Evolutionary conservation across 2,888 invertebrate species (phyloP), one percentile per base, ranked within the genome.

Genomic region (Halictus ligatus): DNA sequence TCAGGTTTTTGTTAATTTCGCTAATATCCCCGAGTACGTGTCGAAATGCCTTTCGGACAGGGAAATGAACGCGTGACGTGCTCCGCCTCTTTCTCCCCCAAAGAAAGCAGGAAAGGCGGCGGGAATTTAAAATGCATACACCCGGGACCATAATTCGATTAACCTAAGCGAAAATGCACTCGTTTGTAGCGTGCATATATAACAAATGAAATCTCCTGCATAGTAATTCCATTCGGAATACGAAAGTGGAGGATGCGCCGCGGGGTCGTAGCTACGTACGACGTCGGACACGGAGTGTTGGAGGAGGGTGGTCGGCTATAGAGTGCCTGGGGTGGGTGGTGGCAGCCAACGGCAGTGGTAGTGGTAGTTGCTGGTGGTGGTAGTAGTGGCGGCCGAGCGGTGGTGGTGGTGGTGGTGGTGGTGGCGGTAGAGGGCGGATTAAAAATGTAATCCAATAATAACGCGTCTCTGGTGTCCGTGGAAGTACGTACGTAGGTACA

Each of bases 371-470:
- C 54, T 54, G 89, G 79, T 79, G 91, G 89, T 77, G 88, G 85
- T 40, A n/a, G 67, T 72, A 60, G 83, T 13, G 88, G 79, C 87
- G 89, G 80, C 75, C 91, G 88, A 88, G 35, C 2, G 35, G 85
- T 18, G 89, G 77, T 78, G 91, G 89, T 74, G 87, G 85, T 25
- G 40, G 58, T 73, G 76, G 83, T 18, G 88, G 79, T 88, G 89
- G 80, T 78, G 91, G 89, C 80, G 88, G 85, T 84, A 90, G 91
- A 94, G 94, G 93, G 93, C 93, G 94, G 94, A 95, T 95, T 95
- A 95, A 95, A 95, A 95, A 95, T 95, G 94, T 95, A 95, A 95
- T 95, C 95, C 95, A 95, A 95, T 95, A 95, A 95, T 95, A 94
- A 95, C 94, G 94, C 94, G 94, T 94, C 94, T 94, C 94, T 94